Conservation (phyloP, 2,797 vertebrate species). For the Lates japonicus region DNA sequence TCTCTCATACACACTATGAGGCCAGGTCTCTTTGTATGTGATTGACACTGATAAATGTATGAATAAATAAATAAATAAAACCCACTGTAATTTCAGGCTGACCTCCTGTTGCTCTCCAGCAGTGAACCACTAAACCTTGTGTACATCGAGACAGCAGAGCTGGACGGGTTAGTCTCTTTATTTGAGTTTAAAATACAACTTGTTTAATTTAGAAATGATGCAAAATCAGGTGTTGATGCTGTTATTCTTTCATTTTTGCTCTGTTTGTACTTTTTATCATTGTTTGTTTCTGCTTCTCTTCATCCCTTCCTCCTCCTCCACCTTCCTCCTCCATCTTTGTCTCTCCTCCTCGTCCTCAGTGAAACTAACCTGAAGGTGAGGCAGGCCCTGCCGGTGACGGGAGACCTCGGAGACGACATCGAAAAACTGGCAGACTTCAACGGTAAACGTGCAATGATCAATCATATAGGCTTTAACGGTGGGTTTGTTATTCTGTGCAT, state of each 20-base stretch:
- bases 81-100: slow-evolving; percentile 86
- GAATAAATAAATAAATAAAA: neutral
- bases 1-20: neutral
- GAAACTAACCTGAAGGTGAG: slow-evolving; percentile 98
- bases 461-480: neutral
- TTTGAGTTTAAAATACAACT: neutral
- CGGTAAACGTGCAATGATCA: slow-evolving; percentile 79
- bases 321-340: neutral
- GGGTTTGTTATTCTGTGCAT: neutral
- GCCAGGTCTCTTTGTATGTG: neutral
- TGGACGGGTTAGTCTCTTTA: slow-evolving; percentile 91
- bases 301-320: neutral
- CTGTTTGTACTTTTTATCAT: neutral
- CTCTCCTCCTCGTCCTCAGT: slow-evolving; percentile 73
- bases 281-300: neutral
- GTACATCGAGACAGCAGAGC: slow-evolving; percentile 94
- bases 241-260: neutral
- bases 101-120: slow-evolving; percentile 94
- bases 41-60: neutral
- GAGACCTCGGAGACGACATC: slow-evolving; percentile 89
- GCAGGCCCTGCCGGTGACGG: slow-evolving; percentile 92
- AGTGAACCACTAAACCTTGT: slow-evolving; percentile 94
- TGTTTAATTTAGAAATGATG: neutral
- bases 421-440: slow-evolving; percentile 90
- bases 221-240: neutral